A percentile compares a stretch with the other conserved stretches of the same genome.
These are phyloP conservation scores for Zoanthus gigantus DNA, from an alignment of 92 coral and sea anemone species.

Conservation along the genomic window DNA sequence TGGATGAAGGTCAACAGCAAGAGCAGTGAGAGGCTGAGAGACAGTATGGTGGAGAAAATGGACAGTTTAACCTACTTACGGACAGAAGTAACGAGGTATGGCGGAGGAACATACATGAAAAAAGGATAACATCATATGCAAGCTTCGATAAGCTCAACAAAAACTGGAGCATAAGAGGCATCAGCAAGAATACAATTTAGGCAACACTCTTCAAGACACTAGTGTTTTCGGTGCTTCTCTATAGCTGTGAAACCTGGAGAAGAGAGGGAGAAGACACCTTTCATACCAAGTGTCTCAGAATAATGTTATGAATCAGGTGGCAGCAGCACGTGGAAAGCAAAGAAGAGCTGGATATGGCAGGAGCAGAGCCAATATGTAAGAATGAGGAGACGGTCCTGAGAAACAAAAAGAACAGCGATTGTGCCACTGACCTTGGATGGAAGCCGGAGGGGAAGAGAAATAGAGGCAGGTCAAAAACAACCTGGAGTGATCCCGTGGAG, in stretches of 20 bases:
- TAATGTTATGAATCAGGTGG: background rate
- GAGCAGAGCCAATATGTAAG: background rate
- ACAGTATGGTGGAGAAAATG: background rate
- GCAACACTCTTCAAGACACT: no score
- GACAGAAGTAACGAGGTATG: background rate
- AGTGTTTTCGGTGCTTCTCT: no score
- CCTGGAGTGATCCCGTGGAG: background rate
- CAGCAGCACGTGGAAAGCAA: background rate
- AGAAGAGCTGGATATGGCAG: background rate
- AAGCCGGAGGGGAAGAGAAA: background rate
- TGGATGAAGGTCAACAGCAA: background rate
- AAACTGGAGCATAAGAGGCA: no score
- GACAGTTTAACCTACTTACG: background rate
- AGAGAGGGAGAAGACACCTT: background rate
- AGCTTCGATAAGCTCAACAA: no score
- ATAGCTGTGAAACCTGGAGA: background rate
- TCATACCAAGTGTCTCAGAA: background rate
- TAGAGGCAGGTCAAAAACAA: background rate
- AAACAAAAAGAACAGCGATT: background rate
- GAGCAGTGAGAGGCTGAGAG: background rate
- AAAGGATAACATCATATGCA: background rate
- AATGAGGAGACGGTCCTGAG: background rate
- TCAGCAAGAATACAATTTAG: no score
- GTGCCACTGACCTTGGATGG: background rate
- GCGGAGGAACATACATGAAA: background rate